Conservation (phyloP, 2,797 vertebrate species). For the Iguana delicatissima region DNA sequence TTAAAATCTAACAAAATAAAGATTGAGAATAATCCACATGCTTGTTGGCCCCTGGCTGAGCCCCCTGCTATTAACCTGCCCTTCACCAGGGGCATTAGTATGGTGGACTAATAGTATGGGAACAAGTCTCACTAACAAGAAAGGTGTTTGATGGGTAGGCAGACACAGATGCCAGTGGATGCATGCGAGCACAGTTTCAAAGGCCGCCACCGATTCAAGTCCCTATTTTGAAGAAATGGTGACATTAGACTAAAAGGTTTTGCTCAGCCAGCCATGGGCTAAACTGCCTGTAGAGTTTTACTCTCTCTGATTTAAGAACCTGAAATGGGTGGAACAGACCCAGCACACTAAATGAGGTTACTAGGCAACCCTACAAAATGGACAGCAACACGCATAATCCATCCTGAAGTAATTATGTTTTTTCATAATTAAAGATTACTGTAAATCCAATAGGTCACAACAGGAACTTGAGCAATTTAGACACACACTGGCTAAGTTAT, state of each 20-base stretch:
- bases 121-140: neutral
- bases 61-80: neutral
- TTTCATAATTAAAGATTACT: conserved; percentile 79
- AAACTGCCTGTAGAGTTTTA: conserved; percentile 38
- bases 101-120: neutral
- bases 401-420: conserved; percentile 73
- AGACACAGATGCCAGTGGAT: neutral
- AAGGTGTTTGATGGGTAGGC: neutral
- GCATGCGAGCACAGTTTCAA: neutral
- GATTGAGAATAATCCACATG: neutral
- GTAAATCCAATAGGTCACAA: conserved; percentile 76
- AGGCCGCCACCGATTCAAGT: neutral
- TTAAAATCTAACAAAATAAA: neutral
- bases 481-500: conserved; percentile 38
- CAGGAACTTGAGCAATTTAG: conserved; percentile 58
- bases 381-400: conserved; percentile 72
- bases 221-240: conserved; percentile 29
- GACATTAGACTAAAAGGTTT: conserved; percentile 59
- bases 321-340: conserved; percentile 53
- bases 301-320: conserved; percentile 46
- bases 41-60: neutral
- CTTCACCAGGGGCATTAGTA: neutral
- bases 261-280: conserved; percentile 41
- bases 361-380: conserved; percentile 76
- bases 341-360: conserved; percentile 70